Conservation (phyloP, 1,140 invertebrate species). For the Brachionus koreanus region DNA sequence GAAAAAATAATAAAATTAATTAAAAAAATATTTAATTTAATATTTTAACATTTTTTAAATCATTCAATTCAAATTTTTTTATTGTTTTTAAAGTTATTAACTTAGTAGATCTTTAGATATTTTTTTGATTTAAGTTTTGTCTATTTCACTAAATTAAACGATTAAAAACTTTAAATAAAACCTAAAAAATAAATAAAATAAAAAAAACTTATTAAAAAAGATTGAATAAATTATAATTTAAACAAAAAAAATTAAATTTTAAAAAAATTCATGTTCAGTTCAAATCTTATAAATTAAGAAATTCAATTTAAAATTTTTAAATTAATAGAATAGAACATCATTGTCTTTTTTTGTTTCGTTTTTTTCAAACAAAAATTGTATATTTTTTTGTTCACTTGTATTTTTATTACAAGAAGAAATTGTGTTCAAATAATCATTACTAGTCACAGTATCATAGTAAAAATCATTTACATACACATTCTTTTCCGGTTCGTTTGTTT, state of each 20-base stretch:
- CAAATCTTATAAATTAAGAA: no score
- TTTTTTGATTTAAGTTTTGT: no score
- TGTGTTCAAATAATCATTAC: not conserved
- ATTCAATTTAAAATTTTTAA: not conserved
- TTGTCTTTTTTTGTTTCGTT: not conserved
- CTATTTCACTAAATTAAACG: no score
- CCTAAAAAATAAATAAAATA: no score
- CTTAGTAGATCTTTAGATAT: no score
- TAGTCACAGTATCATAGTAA: slow-evolving; percentile 3
- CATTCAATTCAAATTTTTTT: no score
- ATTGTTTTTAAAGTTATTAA: no score
- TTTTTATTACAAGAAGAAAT: not conserved
- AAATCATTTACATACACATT: not conserved
- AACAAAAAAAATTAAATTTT: no score
- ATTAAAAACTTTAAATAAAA: no score
- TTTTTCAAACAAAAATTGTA: not conserved
- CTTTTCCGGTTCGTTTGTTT: not conserved
- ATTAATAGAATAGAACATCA: not conserved
- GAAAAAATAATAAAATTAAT: not conserved
- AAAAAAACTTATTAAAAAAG: no score
- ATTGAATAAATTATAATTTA: no score
- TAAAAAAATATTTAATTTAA: not conserved
- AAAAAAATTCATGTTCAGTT: no score
- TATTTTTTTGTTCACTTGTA: not conserved
- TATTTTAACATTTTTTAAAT: not conserved